Base-by-base conservation (phyloP, 2,888 invertebrate genomes). In the Hofmannophila pseudospretella region DNA sequence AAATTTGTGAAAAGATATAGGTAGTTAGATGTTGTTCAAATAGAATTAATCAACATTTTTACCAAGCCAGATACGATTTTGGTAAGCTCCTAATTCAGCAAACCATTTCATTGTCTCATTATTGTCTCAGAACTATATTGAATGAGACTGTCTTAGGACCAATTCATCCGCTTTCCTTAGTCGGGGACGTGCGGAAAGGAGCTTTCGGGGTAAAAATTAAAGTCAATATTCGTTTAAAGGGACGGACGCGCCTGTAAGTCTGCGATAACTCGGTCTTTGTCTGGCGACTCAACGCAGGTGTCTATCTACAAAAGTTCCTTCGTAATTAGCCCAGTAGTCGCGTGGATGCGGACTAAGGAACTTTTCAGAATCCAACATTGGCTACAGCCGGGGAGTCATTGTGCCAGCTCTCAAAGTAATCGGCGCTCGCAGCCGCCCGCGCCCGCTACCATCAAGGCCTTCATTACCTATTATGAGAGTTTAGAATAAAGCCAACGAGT, bases 381-480 rank as follows among this genome's bases (percentile, higher is more conserved):
- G 74, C 68, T 77, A 76, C 76, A 77, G 77, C 67, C 74, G 70
- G 74, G 58, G 67, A 76, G 74, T 78, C 80, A 84, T 85, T 85
- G 82, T 82, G 67, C 62, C 60, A 57, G 72, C 73, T 70, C 72
- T 78, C 82, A 79, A 81, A 82, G 84, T 85, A 85, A 85, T 85
- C 85, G 79, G 71, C 63, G 72, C 60, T 58, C 66, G 71, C 85
- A 84, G 81, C 76, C 79, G 67, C 66, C 73, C 73, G 23, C 73
- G 68, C 36, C 31, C 22, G 23, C 73, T 68, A 67, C 80, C 77
- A 80, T 80, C 75, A 71, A 70, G 75, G 76, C 80, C 80, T 84
- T 81, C 81, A 86, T 85, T 85, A 85, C 84, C 85, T 85, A 85
- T 85, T 86, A 86, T 82, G 84, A 84, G 85, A 85, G 81, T 86